Percentiles rank a stretch among this genome's conserved stretches.
Evolutionary conservation across 2,797 vertebrate genomes (phyloP).

Genomic region (Pipistrellus pygmaeus): DNA sequence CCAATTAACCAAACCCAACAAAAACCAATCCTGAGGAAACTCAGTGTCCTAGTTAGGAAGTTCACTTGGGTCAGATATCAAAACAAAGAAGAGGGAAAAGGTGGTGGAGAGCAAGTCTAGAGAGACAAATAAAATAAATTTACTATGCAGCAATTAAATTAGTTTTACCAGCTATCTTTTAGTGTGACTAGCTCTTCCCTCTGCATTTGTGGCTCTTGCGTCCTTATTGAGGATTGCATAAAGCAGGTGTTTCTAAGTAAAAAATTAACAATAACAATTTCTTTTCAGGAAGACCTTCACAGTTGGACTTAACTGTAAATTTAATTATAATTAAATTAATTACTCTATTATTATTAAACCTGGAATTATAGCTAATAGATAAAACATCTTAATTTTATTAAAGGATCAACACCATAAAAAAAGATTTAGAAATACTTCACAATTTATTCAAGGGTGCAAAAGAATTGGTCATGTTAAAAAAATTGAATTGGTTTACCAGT

Average conservation of each 20-base stretch:
- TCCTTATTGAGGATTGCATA: background rate
- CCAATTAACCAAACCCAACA: background rate
- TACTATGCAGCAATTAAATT: background rate
- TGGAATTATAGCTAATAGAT: background rate
- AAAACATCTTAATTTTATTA: background rate
- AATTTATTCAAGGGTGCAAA: background rate
- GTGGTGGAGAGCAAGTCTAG: accelerated
- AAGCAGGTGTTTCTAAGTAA: background rate
- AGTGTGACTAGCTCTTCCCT: background rate
- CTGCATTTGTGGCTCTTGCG: background rate
- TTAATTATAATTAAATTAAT: background rate
- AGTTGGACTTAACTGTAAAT: background rate
- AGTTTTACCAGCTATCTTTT: background rate
- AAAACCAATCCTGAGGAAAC: background rate
- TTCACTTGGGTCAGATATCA: background rate
- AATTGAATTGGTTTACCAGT: background rate
- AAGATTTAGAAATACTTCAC: background rate
- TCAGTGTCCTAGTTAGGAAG: background rate
- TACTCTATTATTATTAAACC: background rate
- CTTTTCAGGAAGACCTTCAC: background rate
- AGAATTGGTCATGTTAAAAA: background rate
- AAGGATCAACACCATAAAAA: background rate
- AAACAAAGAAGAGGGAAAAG: background rate
- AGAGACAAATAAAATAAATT: background rate
- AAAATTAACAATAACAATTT: background rate